Evolutionary conservation across 2,888 invertebrate species (phyloP).

Genomic region (Cryptocephalus primarius): DNA sequence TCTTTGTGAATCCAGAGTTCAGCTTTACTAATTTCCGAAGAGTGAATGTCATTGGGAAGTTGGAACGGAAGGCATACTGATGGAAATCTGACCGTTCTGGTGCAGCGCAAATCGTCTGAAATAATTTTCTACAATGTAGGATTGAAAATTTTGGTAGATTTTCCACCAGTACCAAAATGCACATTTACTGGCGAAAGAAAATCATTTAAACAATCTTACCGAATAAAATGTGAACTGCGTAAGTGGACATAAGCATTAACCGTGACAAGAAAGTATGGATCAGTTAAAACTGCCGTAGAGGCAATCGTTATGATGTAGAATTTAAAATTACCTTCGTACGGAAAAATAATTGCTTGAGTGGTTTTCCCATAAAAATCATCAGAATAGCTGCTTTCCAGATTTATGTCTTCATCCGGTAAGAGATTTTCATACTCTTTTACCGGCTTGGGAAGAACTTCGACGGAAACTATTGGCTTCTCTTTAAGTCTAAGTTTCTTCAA

Average conservation of each 20-base stretch:
- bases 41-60: conserved; percentile 63
- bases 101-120: conserved; percentile 42
- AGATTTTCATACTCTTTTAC: conserved; percentile 62
- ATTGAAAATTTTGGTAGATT: too few species aligned
- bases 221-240: too few species aligned
- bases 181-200: too few species aligned
- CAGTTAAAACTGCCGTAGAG: too few species aligned
- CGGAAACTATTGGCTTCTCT: conserved; percentile 57
- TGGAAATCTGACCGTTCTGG: conserved; percentile 43
- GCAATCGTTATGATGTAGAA: too few species aligned
- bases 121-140: too few species aligned
- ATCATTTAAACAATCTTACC: too few species aligned
- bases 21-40: conserved; percentile 63
- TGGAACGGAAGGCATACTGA: conserved; percentile 69
- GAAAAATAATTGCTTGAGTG: conserved; percentile 72
- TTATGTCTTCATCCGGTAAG: conserved; percentile 35
- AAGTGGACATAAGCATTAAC: too few species aligned
- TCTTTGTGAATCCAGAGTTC: conserved; percentile 76
- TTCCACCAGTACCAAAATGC: too few species aligned
- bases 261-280: too few species aligned
- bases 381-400: conserved; percentile 44
- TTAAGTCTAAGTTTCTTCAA: conserved; percentile 67
- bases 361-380: conserved; percentile 79
- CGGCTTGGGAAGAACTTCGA: conserved; percentile 60
- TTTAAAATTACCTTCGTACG: conserved; percentile 53